Evolutionary conservation across 2,113 vertebrate species (phyloP).

Genomic region (Stigmatopora argus): DNA sequence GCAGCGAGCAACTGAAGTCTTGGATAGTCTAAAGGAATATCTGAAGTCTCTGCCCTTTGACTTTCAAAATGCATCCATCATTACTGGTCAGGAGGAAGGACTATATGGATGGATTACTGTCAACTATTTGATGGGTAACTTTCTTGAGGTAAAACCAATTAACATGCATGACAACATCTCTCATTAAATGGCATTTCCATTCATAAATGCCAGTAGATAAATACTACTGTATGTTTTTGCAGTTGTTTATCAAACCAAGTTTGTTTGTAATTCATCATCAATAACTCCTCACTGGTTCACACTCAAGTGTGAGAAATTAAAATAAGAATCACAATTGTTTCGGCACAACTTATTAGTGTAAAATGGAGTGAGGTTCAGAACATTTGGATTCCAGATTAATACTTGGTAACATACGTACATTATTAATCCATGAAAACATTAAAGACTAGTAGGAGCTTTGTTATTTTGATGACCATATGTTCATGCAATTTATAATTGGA

Average conservation of each 20-base stretch:
- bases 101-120: constrained; percentile 95
- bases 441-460: too few relatives aligned
- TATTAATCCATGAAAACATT: too few relatives aligned
- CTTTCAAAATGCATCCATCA: constrained; percentile 86
- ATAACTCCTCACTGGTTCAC: not conserved
- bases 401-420: not conserved
- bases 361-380: not conserved
- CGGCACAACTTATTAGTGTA: not conserved
- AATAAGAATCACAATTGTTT: too few relatives aligned
- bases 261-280: not conserved
- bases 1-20: constrained; percentile 72
- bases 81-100: constrained; percentile 89
- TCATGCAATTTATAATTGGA: too few relatives aligned
- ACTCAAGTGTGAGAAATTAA: not conserved
- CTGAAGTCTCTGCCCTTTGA: constrained; percentile 80
- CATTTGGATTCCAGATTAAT: not conserved
- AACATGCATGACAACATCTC: not conserved
- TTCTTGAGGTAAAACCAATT: constrained; percentile 75
- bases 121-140: constrained; percentile 95
- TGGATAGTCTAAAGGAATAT: constrained; percentile 75
- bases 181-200: not conserved
- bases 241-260: not conserved
- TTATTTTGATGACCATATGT: too few relatives aligned
- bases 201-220: not conserved
- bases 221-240: not conserved